Conservation (phyloP, 2,797 vertebrate species). For the Lagodon rhomboides region DNA sequence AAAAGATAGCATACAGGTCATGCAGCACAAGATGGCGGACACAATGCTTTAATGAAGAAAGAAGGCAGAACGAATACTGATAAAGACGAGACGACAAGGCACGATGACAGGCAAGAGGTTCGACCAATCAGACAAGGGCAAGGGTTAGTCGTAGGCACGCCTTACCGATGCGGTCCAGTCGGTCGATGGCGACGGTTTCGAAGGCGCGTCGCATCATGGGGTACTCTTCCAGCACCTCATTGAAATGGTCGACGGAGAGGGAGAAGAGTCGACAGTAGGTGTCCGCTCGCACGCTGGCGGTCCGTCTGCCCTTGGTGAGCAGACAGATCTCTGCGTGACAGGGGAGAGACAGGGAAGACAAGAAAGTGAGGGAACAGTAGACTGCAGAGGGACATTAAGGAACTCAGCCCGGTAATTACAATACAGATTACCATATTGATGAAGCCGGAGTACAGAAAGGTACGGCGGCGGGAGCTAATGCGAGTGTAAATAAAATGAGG, state of each 20-base stretch:
- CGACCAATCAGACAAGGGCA: slow-evolving; percentile 65
- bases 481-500: slow-evolving; percentile 73
- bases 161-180: slow-evolving; percentile 98
- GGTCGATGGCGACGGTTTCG: slow-evolving; percentile 96
- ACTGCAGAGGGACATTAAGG: slow-evolving; percentile 30
- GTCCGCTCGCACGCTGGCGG: slow-evolving; percentile 96
- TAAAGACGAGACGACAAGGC: slow-evolving; percentile 81
- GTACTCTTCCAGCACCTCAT: slow-evolving; percentile 98
- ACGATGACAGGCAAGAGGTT: slow-evolving; percentile 80
- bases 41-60: slow-evolving; percentile 82
- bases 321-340: slow-evolving; percentile 93
- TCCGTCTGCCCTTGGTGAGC: slow-evolving; percentile 96
- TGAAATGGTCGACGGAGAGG: slow-evolving; percentile 98
- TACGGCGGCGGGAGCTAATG: slow-evolving; percentile 49
- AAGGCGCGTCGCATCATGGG: slow-evolving; percentile 99
- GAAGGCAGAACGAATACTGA: slow-evolving; percentile 76
- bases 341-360: slow-evolving; percentile 24
- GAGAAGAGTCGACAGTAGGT: slow-evolving; percentile 99
- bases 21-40: slow-evolving; percentile 87
- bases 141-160: slow-evolving; percentile 18
- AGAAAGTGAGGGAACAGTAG: slow-evolving; percentile 17
- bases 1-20: slow-evolving; percentile 81
- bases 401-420: slow-evolving; percentile 45
- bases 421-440: slow-evolving; percentile 69
- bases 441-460: slow-evolving; percentile 40